phyloP scores from a whole-genome alignment of 1,140 invertebrate species.

The Pseudachorutes palmiensis region DNA sequence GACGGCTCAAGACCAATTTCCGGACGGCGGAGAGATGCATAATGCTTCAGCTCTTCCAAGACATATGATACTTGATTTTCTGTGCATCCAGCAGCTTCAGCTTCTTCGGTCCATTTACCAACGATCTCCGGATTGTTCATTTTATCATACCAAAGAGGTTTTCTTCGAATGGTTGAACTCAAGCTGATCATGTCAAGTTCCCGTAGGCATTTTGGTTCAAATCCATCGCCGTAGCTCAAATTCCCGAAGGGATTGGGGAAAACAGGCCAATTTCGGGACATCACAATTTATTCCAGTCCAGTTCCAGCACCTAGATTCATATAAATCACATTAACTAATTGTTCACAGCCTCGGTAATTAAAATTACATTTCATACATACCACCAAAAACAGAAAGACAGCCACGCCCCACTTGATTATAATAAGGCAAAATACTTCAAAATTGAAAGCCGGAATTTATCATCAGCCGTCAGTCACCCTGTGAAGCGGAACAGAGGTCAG shows the following conservation, averaged over 20 bases:
- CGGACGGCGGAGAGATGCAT: not conserved
- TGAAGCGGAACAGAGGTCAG: no score
- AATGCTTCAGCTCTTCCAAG: slow-evolving; percentile 6
- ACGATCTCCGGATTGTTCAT: slow-evolving; percentile 15
- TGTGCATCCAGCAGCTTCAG: not conserved
- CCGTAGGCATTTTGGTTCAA: not conserved
- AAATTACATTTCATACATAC: no score
- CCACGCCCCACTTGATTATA: no score
- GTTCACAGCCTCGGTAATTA: no score
- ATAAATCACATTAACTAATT: no score
- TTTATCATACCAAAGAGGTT: slow-evolving; percentile 16
- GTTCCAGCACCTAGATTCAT: no score
- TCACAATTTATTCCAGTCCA: no score
- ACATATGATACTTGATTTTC: slow-evolving; percentile 7
- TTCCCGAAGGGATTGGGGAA: not conserved
- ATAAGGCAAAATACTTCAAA: no score
- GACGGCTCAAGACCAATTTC: not conserved
- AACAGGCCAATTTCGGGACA: no score
- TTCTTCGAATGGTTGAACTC: slow-evolving; percentile 1
- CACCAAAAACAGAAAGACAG: no score
- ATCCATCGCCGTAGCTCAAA: not conserved
- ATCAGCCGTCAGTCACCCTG: no score
- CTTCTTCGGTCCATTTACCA: slow-evolving; percentile 11
- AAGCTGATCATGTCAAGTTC: slow-evolving; percentile 15
- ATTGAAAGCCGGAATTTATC: no score